Conservation (phyloP, 2,888 invertebrate genomes). For the Chironomus tentans region DNA sequence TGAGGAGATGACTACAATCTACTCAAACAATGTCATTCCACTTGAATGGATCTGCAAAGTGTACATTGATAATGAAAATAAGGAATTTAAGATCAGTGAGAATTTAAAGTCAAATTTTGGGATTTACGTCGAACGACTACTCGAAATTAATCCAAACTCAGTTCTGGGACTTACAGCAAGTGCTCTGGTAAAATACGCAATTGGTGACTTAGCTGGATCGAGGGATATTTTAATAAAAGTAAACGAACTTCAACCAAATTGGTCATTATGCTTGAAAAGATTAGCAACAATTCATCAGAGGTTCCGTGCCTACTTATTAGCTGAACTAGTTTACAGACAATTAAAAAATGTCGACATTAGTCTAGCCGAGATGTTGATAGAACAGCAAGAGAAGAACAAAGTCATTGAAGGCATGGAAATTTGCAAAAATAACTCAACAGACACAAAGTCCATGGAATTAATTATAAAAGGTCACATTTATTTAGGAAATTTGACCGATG, state of each 20-base stretch:
- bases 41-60: slow-evolving; percentile 55
- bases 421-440: slow-evolving; percentile 34
- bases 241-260: slow-evolving; percentile 40
- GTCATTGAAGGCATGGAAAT: slow-evolving; percentile 37
- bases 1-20: slow-evolving; percentile 43
- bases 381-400: background rate
- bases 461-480: slow-evolving; percentile 36
- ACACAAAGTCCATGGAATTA: slow-evolving; percentile 7
- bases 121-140: slow-evolving; percentile 45
- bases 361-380: slow-evolving; percentile 34
- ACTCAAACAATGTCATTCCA: slow-evolving; percentile 44
- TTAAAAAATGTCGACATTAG: slow-evolving; percentile 30
- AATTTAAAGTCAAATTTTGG: slow-evolving; percentile 42
- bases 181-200: slow-evolving; percentile 48
- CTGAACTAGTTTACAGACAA: slow-evolving; percentile 34
- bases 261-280: slow-evolving; percentile 44
- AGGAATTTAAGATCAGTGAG: slow-evolving; percentile 31
- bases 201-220: slow-evolving; percentile 48
- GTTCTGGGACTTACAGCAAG: slow-evolving; percentile 53
- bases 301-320: slow-evolving; percentile 47
- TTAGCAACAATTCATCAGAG: slow-evolving; percentile 44
- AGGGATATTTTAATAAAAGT: slow-evolving; percentile 44
- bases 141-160: slow-evolving; percentile 50
- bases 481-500: slow-evolving; percentile 38
- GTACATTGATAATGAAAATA: slow-evolving; percentile 43